A percentile compares a stretch with the other conserved stretches of the same genome.
phyloP scores from a whole-genome alignment of 2,888 invertebrate genomes.

The Catonia carolina region DNA sequence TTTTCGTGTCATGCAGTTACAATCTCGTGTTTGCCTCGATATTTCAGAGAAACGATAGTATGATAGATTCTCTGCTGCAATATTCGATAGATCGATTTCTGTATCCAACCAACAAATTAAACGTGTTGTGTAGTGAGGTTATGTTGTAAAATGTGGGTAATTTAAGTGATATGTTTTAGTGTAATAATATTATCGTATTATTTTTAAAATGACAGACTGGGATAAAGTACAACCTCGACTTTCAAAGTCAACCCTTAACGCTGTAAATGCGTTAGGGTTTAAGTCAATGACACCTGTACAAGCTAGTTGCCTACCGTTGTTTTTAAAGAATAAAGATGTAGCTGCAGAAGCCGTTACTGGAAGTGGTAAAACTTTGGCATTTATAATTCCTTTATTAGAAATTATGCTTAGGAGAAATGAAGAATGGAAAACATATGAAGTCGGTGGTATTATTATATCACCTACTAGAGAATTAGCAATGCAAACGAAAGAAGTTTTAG shows the following conservation, averaged over 20 bases:
- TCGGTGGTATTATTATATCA: slow-evolving; percentile 86
- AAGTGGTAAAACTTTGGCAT: slow-evolving; percentile 96
- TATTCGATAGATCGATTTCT: too few relatives aligned
- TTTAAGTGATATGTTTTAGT: too few relatives aligned
- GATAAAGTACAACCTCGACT: slow-evolving; percentile 44
- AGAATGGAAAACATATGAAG: slow-evolving; percentile 62
- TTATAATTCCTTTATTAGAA: slow-evolving; percentile 86
- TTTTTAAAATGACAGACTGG: slow-evolving; percentile 42
- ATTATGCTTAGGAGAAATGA: slow-evolving; percentile 60
- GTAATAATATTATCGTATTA: too few relatives aligned
- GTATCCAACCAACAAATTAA: too few relatives aligned
- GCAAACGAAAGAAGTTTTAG: slow-evolving; percentile 70
- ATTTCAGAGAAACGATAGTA: too few relatives aligned
- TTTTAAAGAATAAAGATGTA: slow-evolving; percentile 89
- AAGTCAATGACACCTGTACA: slow-evolving; percentile 52
- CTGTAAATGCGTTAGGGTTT: slow-evolving; percentile 49
- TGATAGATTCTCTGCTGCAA: too few relatives aligned
- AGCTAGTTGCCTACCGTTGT: slow-evolving; percentile 44
- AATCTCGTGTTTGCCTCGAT: too few relatives aligned
- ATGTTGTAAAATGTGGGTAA: too few relatives aligned
- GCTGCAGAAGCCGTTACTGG: slow-evolving; percentile 98
- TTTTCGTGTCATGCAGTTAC: too few relatives aligned
- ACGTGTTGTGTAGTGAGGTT: too few relatives aligned
- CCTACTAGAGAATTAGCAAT: slow-evolving; percentile 93
- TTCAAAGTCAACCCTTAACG: slow-evolving; percentile 44